These are phyloP conservation scores for Paradisaea rubra DNA, from an alignment of 2,113 vertebrate genomes.

Conservation along the genomic window DNA sequence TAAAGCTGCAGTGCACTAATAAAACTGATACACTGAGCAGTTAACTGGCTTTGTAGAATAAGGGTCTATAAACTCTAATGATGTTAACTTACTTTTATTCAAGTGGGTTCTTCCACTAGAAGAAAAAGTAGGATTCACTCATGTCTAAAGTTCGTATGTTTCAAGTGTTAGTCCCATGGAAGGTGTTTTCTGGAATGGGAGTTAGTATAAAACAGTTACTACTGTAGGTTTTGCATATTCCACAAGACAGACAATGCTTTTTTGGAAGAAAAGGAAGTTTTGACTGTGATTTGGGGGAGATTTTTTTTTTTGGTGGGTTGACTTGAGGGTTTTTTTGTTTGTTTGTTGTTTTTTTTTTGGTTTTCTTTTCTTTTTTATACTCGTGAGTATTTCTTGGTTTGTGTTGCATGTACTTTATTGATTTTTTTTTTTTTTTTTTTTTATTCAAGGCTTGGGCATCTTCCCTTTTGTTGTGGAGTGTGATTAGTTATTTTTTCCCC, in stretches of 20 bases:
- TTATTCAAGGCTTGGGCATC: not conserved
- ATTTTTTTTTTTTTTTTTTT: not conserved
- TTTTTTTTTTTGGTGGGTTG: not conserved
- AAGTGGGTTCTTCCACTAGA: not conserved
- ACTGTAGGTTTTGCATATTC: not conserved
- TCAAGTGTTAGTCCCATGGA: not conserved
- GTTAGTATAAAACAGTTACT: not conserved
- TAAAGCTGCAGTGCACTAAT: not conserved
- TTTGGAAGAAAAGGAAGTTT: not conserved
- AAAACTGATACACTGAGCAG: not conserved
- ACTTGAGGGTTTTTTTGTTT: not conserved
- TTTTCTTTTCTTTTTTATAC: not conserved
- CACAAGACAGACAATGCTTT: not conserved
- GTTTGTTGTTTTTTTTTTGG: not conserved
- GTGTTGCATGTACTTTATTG: not conserved
- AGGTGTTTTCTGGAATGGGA: not conserved
- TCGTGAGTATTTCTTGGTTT: not conserved
- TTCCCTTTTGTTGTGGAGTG: not conserved
- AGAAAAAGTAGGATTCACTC: not conserved
- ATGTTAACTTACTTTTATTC: not conserved
- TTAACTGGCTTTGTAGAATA: not conserved
- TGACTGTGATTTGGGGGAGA: not conserved
- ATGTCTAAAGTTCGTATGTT: not conserved
- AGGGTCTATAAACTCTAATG: not conserved
- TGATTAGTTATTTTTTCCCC: not conserved